Evolutionary conservation across 2,888 invertebrate genomes (phyloP), one percentile per base, ranked within the genome.

Genomic region (Pachymerium ferrugineum): DNA sequence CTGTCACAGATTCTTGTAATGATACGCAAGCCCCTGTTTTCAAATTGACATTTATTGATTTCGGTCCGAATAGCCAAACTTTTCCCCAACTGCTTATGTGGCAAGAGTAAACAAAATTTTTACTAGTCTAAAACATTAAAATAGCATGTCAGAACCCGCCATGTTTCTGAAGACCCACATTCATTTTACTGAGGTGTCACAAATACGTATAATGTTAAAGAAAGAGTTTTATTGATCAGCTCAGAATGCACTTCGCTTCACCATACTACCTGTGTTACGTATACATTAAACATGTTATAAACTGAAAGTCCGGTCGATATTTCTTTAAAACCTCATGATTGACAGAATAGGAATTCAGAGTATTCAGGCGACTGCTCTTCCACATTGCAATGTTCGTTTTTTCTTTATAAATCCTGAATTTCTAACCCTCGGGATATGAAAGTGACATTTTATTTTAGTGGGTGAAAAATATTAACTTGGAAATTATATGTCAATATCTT

Each of bases 261-360:
- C 28, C 22, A n/a, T 42, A 8, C 22, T 47, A 47, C 25, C 54
- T 25, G 6, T 25, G 22, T 47, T 47, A 47, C 47, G 25, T 25
- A 54, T 54, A 54, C 54, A 54, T 54, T 54, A 54, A 54, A 54
- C 54, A 54, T 54, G 54, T 3, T 25, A 14, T 54, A 54, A 47
- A 19, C 25, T 14, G 54, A 8, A 25, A 6, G 54, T 54, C 54
- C 54, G 54, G 54, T 54, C 54, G 54, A 54, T 54, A 25, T 54
- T 25, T 12, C 54, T 22, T 3, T 38, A 38, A 38, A n/a, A 54
- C 14, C n/a, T n/a, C n/a, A 25, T 54, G 54, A 54, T 54, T 54
- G 54, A 54, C 54, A 54, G 54, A 54, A 54, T 25, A 3, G 54
- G 54, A 54, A 54, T 54, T 54, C 14, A 28, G 25, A 54, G 22